Conservation (phyloP, 1,140 invertebrate species). For the Gonatopus flavifemur region DNA sequence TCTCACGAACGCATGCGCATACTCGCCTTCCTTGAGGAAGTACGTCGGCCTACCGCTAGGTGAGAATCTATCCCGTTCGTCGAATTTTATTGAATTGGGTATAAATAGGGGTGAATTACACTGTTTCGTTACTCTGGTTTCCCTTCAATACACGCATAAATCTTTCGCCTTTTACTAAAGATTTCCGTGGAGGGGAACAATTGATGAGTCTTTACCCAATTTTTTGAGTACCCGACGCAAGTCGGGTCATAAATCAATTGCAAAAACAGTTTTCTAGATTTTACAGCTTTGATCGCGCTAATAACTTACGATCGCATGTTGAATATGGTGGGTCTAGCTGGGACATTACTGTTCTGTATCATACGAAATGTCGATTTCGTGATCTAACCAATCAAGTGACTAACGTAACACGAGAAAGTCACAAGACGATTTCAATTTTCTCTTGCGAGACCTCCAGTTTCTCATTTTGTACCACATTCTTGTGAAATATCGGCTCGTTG, state of each 20-base stretch:
- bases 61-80: constrained; percentile 10
- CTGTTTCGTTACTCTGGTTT: constrained; percentile 21
- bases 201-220: constrained; percentile 7
- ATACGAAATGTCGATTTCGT: no score
- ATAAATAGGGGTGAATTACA: background rate
- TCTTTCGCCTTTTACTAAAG: constrained; percentile 42
- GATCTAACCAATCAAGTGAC: no score
- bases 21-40: no score
- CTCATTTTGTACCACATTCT: constrained; percentile 20
- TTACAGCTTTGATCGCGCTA: no score
- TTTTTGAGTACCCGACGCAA: constrained; percentile 16
- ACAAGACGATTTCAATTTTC: constrained; percentile 31
- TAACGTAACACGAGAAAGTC: no score
- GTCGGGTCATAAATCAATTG: constrained; percentile 12
- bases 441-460: constrained; percentile 11
- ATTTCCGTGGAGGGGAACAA: constrained; percentile 28
- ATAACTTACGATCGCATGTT: no score
- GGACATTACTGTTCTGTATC: no score
- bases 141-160: constrained; percentile 34
- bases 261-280: constrained; percentile 14
- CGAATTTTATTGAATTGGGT: background rate
- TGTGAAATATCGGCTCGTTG: constrained; percentile 25
- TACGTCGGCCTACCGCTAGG: no score
- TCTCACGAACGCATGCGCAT: no score
- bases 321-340: no score